Base-by-base conservation (phyloP, 2,113 vertebrate species). In the Rhagologus leucostigma region DNA sequence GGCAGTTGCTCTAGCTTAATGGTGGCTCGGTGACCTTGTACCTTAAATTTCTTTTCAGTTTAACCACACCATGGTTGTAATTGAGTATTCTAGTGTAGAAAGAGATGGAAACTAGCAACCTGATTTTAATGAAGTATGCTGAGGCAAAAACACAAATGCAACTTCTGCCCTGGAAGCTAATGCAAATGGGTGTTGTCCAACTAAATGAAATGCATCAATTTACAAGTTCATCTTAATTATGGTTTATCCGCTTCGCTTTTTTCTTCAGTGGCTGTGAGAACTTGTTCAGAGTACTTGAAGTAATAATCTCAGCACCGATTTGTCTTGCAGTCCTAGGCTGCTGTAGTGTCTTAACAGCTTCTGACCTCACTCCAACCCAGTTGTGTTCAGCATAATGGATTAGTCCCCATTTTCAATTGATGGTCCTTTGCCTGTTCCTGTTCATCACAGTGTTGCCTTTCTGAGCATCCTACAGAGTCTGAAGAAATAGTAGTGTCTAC, bases 21-120 rank as follows among this genome's bases (percentile, higher is more conserved):
- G 91, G 91, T 95, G 89, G 71, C 91, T 97, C 30, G 59, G 91
- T 96, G 93, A 96, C 94, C 88, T 97, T 96, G 84, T 94, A 88
- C 90, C 82, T 94, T 92, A 70, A 71, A 85, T 90, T 95, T 94
- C 57, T 90, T 89, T 91, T 95, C 67, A 57, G 26, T 91, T 74
- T 67, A 94, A 94, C 88, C 63, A 87, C 60, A 46, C n/a, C 3
- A 1, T 77, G 56, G 14, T 77, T 90, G 20, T 92, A 92, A 94
- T 89, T 65, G 87, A 84, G 59, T 82, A 87, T 92, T 87, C 73
- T 95, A 21, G 37, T 39, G 6, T 87, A 88, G 86, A 84, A 94
- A 74, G 86, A 64, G 55, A 82, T 90, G 84, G 62, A 95, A 96
- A 84, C 49, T 62, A 91, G 64, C 42, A 55, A 67, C 59, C 56